Base-by-base conservation (phyloP, 2,888 invertebrate species). In the Lacanobia wlatinum region DNA sequence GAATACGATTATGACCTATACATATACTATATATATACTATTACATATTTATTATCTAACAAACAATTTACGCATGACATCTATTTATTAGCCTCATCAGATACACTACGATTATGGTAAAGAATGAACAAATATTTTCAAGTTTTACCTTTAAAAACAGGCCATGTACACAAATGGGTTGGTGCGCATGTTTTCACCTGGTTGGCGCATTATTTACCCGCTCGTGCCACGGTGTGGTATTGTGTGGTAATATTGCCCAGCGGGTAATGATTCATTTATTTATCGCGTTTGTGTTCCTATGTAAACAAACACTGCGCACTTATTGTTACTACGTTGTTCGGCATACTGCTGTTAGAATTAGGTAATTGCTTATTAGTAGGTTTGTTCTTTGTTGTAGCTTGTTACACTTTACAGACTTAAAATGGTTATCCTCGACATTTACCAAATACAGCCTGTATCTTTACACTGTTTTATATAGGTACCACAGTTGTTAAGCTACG, bases 231-330 rank as follows among this genome's bases (percentile, higher is more conserved):
- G 52, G 59, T 68, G 43, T 65, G 50, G 70, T 76, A 88, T 88
- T 88, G 86, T 88, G 86, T 90, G 87, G 77, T 86, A 87, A 85
- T 86, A 71, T 78, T 65, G 61, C 61, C 77, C 77, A 59, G 64
- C 79, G 70, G 75, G 71, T 59, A 83, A 78, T 87, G 86, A 88
- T 82, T 88, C 82, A 88, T 80, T 34, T 80, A 76, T 76, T 77
- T 83, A 82, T 82, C 82, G 63, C 66, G 70, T 76, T 70, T 80
- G 70, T 82, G 70, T 80, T 74, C 58, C 70, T 76, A 79, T 82
- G 76, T 83, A 86, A 87, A 86, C 73, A 87, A 82, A 80, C 70
- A 82, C 76, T 88, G 81, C 85, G 85, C 83, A 87, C 82, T 85
- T 84, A 82, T 78, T 80, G 79, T 86, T 80, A 78, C 80, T 61